Conservation (phyloP, 2,888 invertebrate species). For the Diplazon laetatorius region DNA sequence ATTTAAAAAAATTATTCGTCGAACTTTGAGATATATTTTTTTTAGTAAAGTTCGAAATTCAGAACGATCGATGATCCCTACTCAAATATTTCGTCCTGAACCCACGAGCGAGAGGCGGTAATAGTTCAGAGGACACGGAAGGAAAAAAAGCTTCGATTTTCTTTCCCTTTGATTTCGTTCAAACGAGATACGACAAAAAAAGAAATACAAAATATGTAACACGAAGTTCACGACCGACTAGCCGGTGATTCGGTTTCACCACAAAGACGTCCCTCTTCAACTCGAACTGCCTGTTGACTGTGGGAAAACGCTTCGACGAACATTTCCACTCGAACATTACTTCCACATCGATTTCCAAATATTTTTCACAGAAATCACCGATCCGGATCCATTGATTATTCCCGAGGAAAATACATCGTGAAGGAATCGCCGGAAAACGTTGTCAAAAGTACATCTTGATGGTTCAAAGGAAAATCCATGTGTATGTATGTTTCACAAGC, state of each 20-base stretch:
- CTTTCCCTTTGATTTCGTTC: slow-evolving; percentile 14
- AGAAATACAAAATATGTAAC: slow-evolving; percentile 11
- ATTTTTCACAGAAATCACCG: not conserved
- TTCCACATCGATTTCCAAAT: slow-evolving; percentile 12
- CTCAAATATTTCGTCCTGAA: not conserved
- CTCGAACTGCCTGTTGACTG: not conserved
- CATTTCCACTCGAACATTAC: slow-evolving; percentile 7
- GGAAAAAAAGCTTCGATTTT: slow-evolving; percentile 13
- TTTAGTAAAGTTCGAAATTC: too few relatives aligned
- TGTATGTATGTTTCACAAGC: not conserved
- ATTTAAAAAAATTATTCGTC: not conserved
- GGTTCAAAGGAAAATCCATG: too few relatives aligned
- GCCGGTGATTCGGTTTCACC: not conserved
- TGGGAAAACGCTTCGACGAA: slow-evolving; percentile 4
- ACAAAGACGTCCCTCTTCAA: not conserved
- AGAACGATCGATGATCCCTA: too few relatives aligned
- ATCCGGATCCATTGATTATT: not conserved
- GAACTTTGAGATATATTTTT: too few relatives aligned
- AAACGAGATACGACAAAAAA: not conserved
- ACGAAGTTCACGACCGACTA: not conserved
- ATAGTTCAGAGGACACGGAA: not conserved
- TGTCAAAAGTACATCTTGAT: not conserved
- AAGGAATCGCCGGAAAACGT: not conserved
- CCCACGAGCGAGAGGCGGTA: not conserved
- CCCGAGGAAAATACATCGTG: not conserved